Percentiles rank a stretch among this genome's conserved stretches.
Conservation (phyloP, 1,140 invertebrate species). For the Penaeus japonicus region DNA sequence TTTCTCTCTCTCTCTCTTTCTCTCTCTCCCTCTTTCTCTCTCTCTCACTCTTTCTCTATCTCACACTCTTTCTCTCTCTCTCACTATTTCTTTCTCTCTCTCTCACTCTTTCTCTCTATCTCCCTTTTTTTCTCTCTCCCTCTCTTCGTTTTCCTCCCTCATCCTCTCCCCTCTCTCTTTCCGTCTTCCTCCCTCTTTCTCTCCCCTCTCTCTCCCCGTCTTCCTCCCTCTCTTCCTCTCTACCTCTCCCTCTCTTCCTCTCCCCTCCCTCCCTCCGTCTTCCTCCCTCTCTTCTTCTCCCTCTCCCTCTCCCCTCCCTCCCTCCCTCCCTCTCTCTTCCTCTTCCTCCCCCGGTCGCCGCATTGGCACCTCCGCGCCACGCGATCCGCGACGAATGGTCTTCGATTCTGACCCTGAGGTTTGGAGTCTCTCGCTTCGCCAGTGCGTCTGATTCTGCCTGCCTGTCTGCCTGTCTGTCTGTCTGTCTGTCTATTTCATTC, state of each 20-base stretch:
- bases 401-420: no score
- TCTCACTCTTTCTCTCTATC: not conserved
- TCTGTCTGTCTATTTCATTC: no score
- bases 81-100: not conserved
- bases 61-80: not conserved
- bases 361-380: no score
- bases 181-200: not conserved
- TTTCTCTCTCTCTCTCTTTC: not conserved
- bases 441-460: no score
- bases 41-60: not conserved
- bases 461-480: no score
- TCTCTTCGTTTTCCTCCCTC: no score
- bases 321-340: not conserved
- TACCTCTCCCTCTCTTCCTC: not conserved
- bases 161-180: no score
- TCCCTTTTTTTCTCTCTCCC: no score
- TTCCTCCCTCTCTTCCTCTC: not conserved
- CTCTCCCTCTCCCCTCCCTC: not conserved
- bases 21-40: not conserved
- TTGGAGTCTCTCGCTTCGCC: no score
- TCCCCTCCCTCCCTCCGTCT: not conserved
- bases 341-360: not conserved
- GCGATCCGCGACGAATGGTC: no score
- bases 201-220: not conserved
- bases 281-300: not conserved